phyloP scores from a whole-genome alignment of 2,888 invertebrate species.

The Heliconius erato region DNA sequence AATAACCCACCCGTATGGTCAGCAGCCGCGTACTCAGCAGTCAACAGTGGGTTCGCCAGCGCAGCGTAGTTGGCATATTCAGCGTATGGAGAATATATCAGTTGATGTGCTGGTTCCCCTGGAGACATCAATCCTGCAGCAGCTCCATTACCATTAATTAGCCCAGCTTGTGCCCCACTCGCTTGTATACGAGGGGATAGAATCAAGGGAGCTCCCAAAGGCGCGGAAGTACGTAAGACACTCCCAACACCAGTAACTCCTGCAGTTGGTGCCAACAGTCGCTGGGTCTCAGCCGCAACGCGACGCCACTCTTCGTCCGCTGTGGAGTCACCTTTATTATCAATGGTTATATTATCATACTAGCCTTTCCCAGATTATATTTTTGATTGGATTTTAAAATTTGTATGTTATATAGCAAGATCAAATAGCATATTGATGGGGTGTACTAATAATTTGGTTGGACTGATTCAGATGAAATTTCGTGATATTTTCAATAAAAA shows the following conservation, averaged over 20 bases:
- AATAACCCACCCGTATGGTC: slow-evolving; percentile 97
- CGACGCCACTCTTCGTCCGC: slow-evolving; percentile 95
- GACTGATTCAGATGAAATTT: not conserved
- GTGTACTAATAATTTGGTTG: not conserved
- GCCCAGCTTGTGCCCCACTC: slow-evolving; percentile 90
- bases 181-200: slow-evolving; percentile 95
- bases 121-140: slow-evolving; percentile 82
- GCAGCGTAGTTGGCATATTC: slow-evolving; percentile 97
- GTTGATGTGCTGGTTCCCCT: slow-evolving; percentile 90
- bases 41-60: slow-evolving; percentile 92
- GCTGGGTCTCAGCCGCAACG: slow-evolving; percentile 92
- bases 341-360: slow-evolving; percentile 41
- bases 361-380: slow-evolving; percentile 20
- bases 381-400: not conserved
- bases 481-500: not conserved
- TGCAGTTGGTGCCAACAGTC: slow-evolving; percentile 87
- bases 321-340: slow-evolving; percentile 69
- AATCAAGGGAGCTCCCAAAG: slow-evolving; percentile 96
- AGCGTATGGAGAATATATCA: slow-evolving; percentile 94
- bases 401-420: not conserved
- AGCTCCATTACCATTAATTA: slow-evolving; percentile 84
- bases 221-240: slow-evolving; percentile 89
- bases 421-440: not conserved
- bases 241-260: slow-evolving; percentile 85
- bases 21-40: slow-evolving; percentile 91